Evolutionary conservation across 1,140 invertebrate genomes (phyloP).

Genomic region (Euglossa dilemma): DNA sequence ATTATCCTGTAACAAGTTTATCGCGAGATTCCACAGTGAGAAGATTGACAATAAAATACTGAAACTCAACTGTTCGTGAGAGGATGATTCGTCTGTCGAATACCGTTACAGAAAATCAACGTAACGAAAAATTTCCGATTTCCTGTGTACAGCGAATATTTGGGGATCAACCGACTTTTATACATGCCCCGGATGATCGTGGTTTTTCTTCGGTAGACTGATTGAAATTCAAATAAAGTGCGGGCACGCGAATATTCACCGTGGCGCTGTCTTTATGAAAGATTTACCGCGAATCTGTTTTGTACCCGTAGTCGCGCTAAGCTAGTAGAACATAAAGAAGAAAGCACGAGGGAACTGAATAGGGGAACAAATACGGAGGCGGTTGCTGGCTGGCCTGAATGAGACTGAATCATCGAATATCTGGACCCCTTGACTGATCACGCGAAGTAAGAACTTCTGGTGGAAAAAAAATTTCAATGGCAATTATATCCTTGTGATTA

Average conservation of each 20-base stretch:
- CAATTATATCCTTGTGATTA: conserved; percentile 48
- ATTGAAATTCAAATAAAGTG: conserved; percentile 59
- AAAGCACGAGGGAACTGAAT: conserved; percentile 21
- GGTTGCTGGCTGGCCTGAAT: conserved; percentile 26
- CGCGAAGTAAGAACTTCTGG: neutral
- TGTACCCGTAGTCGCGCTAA: conserved; percentile 8
- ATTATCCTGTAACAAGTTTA: too few species aligned
- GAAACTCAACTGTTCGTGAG: conserved; percentile 3
- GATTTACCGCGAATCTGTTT: conserved; percentile 55
- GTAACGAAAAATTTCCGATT: conserved; percentile 41
- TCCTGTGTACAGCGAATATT: conserved; percentile 22
- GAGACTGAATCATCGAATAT: conserved; percentile 38
- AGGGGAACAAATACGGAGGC: neutral
- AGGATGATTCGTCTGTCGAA: conserved; percentile 2
- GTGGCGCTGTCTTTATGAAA: conserved; percentile 47
- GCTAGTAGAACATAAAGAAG: conserved; percentile 11
- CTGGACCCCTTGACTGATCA: conserved; percentile 12
- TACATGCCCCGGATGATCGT: neutral
- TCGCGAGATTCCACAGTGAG: neutral
- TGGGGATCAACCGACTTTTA: conserved; percentile 23
- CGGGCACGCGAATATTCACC: conserved; percentile 21
- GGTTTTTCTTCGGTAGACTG: neutral
- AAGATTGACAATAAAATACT: neutral
- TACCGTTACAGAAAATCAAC: neutral
- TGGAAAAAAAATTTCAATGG: conserved; percentile 34